Evolutionary conservation across 2,888 invertebrate genomes (phyloP), one percentile per base, ranked within the genome.

Genomic region (Pterostichus niger): DNA sequence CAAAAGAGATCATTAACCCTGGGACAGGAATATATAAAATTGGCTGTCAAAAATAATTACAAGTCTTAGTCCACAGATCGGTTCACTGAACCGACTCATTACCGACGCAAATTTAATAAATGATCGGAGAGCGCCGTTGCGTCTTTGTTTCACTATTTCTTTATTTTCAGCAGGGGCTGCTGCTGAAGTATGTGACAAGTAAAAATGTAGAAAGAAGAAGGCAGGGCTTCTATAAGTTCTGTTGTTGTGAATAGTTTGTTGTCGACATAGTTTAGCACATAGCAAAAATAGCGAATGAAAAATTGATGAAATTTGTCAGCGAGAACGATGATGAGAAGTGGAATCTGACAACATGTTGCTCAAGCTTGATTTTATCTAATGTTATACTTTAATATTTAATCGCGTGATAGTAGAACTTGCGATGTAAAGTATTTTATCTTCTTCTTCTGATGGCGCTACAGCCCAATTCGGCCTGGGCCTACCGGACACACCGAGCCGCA

Each of bases 11-110:
- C 44, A 71, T 71, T 71, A 71, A 40, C 68, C 68, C 44, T 71
- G 44, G 7, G 44, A 71, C 56, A 56, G 13, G 68, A 64, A 44
- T 71, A 17, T 71, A 71, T 40, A 44, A 71, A 71, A 71, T 71
- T 71, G 44, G 68, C 46, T 71, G 68, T 71, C 68, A 71, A 71
- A 71, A 71, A 71, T 71, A 71, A 71, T 71, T 64, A 64, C 31
- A 56, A 56, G n/a, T n/a, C n/a, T n/a, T n/a, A n/a, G n/a, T n/a
- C 31, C 64, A 13, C 64, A 24, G 11, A 59, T 71, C 46, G 17
- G 68, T 71, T 71, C 68, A 71, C 17, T 71, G 68, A 71, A 71
- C 68, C 40, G 17, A 44, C 68, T 71, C 17, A 44, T 71, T 71
- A 71, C 44, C 17, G 13, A 71, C 17, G 40, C 44, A 71, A 44